These are phyloP conservation scores for Telmatochromis bifrenatus DNA, from an alignment of 2,113 vertebrate genomes.

Conservation along the genomic window DNA sequence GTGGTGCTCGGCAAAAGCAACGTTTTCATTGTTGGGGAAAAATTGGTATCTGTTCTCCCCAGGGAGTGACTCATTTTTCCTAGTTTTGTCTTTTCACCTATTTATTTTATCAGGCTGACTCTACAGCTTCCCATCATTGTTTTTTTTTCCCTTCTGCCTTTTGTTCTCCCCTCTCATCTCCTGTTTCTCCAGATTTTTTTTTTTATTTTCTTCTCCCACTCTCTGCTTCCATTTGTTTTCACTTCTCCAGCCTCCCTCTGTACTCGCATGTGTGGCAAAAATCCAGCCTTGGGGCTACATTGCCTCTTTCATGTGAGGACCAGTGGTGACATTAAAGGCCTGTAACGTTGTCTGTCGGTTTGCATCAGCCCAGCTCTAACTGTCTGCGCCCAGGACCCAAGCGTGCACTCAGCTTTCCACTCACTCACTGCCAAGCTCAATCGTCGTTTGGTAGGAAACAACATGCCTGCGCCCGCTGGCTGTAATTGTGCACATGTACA, in stretches of 20 bases:
- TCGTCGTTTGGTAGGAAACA: not conserved
- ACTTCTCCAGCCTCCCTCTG: not conserved
- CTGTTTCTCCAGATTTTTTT: not conserved
- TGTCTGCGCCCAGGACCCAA: constrained; percentile 7
- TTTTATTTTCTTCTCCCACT: not conserved
- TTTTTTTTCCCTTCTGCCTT: not conserved
- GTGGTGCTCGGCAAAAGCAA: not conserved
- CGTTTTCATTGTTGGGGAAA: not conserved
- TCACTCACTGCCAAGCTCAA: constrained; percentile 13
- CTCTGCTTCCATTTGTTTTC: constrained; percentile 7
- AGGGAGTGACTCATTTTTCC: constrained; percentile 39
- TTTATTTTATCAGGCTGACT: constrained; percentile 25
- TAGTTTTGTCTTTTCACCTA: constrained; percentile 37
- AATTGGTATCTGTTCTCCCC: constrained; percentile 9
- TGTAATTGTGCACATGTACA: constrained; percentile 19
- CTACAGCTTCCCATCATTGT: not conserved
- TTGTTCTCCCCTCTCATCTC: not conserved
- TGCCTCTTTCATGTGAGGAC: constrained; percentile 62
- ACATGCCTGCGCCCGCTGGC: constrained; percentile 3
- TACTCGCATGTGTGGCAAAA: constrained; percentile 25
- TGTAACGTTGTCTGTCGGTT: constrained; percentile 60
- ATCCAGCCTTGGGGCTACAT: constrained; percentile 54
- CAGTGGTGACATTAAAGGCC: constrained; percentile 66
- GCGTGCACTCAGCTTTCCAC: not conserved
- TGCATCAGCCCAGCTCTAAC: constrained; percentile 53